Base-by-base conservation (phyloP, 2,113 vertebrate species). In the Cebidichthys violaceus region DNA sequence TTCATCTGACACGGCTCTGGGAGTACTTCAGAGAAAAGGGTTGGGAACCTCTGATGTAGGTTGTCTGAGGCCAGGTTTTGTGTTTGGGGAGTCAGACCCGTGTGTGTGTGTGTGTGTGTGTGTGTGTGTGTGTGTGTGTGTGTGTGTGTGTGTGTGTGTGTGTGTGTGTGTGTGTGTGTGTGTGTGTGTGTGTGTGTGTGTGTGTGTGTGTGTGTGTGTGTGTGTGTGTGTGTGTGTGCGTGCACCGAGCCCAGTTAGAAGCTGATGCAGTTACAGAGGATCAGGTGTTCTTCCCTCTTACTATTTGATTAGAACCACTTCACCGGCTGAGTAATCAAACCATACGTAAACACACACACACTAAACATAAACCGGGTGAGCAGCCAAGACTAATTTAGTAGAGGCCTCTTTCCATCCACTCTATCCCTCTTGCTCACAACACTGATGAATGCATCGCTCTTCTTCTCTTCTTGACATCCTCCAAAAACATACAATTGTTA, bases 261-360 rank as follows among this genome's bases (percentile, higher is more conserved):
- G 31, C 71, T 45, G 67, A 80, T 67, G 54, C 55, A 85, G 77
- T 81, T 75, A 79, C 71, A 75, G 35, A 79, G 79, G 83, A 79
- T 79, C 79, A 83, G 79, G 72, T 88, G 77, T 69, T 79, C 82
- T 41, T 60, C 29, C 52, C 27, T 77, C 33, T 69, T 70, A 17
- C 39, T 35, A 61, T 85, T 80, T 82, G 79, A 82, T 86, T 80
- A 80, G 64, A 61, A 73, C 65, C 69, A 55, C 70, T 89, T 78
- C 61, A 78, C 54, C 43, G 27, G 57, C n/a, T 57, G 52, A 77
- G 78, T 86, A 81, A 84, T 86, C 86, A 87, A 47, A 61, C 27
- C 75, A 67, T 50, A 65, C 27, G 73, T 27, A 68, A 24, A 41
- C n/a, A 70, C 35, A 22, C 35, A 52, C 41, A 62, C 0, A 33